Base-by-base conservation (phyloP, 2,113 vertebrate species). In the Pseudorectes ferrugineus region DNA sequence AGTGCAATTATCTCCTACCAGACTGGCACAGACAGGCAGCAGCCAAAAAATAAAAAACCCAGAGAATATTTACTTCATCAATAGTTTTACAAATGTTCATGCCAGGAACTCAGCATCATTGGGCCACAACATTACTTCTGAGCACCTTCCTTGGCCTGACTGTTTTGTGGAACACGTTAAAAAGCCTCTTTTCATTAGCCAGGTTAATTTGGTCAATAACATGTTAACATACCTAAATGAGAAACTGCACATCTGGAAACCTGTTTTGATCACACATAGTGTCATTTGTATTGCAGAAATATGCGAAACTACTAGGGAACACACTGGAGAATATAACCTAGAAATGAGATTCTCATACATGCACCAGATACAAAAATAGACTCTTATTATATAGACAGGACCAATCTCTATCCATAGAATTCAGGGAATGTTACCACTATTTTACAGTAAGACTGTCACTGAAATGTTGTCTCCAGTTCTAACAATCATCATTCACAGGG, bases 1-100 rank as follows among this genome's bases (percentile, higher is more conserved):
- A 70, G 7, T 21, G 15, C 40, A 74, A 33, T 70, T 70, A 71
- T 33, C 16, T 58, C 8, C 23, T 38, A 49, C 24, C 38, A 71
- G 51, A 84, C 65, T 31, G 23, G 33, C 31, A 66, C 1, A 35
- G 42, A 58, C 8, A 48, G 31, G 19, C 24, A 80, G 33, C 15
- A 74, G 31, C 8, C 1, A 5, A 68, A 65, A 38, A 11, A 38
- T 5, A 5, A 65, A 45, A 83, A 57, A 21, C 5, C 0, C 9
- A 38, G 4, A 33, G 31, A 57, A 42, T 17, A 68, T 73, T 48
- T 73, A 65, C 25, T 84, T n/a, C 31, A 72, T 40, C 42, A 52
- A 35, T 22, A 55, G 16, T 65, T 79, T 72, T 59, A 83, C 29
- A 70, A 19, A 40, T 49, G 21, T 54, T 87, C 19, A 35, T 16